A percentile compares a stretch with the other conserved stretches of the same genome.
phyloP scores from a whole-genome alignment of 2,113 vertebrate genomes.

The Lanius ludovicianus region DNA sequence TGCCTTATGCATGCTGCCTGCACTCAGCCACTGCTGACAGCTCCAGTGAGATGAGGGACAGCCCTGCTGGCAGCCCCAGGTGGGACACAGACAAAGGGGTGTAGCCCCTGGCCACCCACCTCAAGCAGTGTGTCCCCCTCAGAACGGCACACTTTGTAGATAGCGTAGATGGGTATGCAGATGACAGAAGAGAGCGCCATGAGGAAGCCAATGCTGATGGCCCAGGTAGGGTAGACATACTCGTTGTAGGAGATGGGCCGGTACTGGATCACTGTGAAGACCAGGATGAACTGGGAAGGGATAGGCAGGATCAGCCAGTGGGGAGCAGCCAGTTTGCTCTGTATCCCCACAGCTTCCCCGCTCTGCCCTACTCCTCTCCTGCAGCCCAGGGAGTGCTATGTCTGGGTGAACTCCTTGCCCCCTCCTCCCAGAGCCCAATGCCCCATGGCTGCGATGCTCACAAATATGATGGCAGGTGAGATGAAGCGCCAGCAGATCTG shows the following conservation, averaged over 20 bases:
- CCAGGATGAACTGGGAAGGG: slow-evolving; percentile 88
- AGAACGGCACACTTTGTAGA: slow-evolving; percentile 86
- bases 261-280: slow-evolving; percentile 99
- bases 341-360: accelerated
- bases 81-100: background rate
- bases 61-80: background rate
- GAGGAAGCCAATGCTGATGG: slow-evolving; percentile 88
- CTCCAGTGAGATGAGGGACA: background rate
- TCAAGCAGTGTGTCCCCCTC: slow-evolving; percentile 90
- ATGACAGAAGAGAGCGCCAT: slow-evolving; percentile 96
- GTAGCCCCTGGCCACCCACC: slow-evolving; percentile 69
- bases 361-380: background rate
- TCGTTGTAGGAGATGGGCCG: slow-evolving; percentile 94
- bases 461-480: slow-evolving; percentile 93
- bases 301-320: background rate
- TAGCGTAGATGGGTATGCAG: slow-evolving; percentile 92
- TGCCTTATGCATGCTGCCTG: background rate
- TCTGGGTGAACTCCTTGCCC: background rate
- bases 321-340: background rate
- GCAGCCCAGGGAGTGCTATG: background rate
- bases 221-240: slow-evolving; percentile 91
- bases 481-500: slow-evolving; percentile 98
- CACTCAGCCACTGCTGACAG: background rate
- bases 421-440: background rate
- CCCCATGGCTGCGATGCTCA: slow-evolving; percentile 65